Percentiles rank a stretch among this genome's conserved stretches.
These are phyloP conservation scores for Microcebus murinus DNA, from an alignment of 2,113 vertebrate genomes.

Conservation along the genomic window DNA sequence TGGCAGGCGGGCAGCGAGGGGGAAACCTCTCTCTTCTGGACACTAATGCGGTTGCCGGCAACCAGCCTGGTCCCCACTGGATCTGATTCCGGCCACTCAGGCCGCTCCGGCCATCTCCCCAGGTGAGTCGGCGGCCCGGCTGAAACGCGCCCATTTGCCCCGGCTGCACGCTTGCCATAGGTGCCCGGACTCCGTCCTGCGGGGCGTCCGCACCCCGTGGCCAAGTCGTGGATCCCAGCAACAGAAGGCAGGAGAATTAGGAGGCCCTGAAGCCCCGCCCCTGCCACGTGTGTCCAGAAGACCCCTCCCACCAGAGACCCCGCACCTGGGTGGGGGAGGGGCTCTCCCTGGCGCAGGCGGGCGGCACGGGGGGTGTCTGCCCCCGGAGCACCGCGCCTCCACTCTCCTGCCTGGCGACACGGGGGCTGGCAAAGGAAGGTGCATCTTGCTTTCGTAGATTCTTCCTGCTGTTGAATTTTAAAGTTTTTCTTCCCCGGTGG, in stretches of 20 bases:
- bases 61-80: conserved; percentile 83
- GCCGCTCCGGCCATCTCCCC: not conserved
- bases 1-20: conserved; percentile 76
- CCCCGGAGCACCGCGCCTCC: accelerated
- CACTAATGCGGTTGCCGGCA: conserved; percentile 86
- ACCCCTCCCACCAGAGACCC: accelerated
- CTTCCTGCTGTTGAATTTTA: not conserved
- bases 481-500: not conserved
- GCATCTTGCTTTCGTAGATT: accelerated
- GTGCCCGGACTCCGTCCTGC: accelerated
- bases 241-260: not conserved
- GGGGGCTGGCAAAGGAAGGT: accelerated
- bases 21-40: conserved; percentile 70
- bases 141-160: not conserved
- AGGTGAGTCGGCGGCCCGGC: conserved; percentile 52
- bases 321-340: accelerated
- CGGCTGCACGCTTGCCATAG: not conserved
- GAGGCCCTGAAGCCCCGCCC: accelerated
- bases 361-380: accelerated
- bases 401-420: accelerated
- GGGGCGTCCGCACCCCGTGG: not conserved
- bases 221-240: not conserved
- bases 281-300: accelerated
- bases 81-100: conserved; percentile 77
- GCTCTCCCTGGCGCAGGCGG: accelerated